Conservation (phyloP, 2,888 invertebrate genomes). For the Argyra leucocephala region DNA sequence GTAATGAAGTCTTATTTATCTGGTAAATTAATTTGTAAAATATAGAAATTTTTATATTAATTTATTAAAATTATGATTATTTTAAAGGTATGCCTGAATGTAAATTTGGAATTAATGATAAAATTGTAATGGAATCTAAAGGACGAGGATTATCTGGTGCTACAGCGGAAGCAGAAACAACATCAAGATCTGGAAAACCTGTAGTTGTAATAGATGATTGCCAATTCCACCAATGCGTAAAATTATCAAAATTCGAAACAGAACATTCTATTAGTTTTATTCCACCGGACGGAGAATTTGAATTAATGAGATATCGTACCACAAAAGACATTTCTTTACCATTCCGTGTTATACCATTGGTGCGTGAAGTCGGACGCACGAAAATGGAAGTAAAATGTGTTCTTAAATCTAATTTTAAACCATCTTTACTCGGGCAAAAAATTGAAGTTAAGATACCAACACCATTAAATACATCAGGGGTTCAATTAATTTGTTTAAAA, state of each 20-base stretch:
- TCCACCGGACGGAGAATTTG: slow-evolving; percentile 99
- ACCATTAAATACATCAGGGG: slow-evolving; percentile 96
- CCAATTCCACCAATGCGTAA: slow-evolving; percentile 99
- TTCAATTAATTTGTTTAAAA: slow-evolving; percentile 96
- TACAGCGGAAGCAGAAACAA: slow-evolving; percentile 59
- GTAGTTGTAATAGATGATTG: slow-evolving; percentile 99
- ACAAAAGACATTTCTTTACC: slow-evolving; percentile 99
- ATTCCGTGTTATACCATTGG: slow-evolving; percentile 97
- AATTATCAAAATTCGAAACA: slow-evolving; percentile 98
- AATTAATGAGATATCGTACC: slow-evolving; percentile 98
- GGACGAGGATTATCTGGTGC: slow-evolving; percentile 66
- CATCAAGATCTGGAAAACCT: slow-evolving; percentile 86
- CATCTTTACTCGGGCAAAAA: slow-evolving; percentile 94
- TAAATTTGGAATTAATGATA: slow-evolving; percentile 99
- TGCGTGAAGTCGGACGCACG: slow-evolving; percentile 94
- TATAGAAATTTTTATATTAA: not conserved
- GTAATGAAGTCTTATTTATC: slow-evolving; percentile 99
- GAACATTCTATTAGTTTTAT: slow-evolving; percentile 99
- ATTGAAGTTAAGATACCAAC: slow-evolving; percentile 99
- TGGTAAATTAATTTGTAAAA: slow-evolving; percentile 28
- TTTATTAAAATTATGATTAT: not conserved
- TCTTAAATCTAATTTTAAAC: slow-evolving; percentile 97
- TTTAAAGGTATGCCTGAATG: slow-evolving; percentile 93
- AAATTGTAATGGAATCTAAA: slow-evolving; percentile 95
- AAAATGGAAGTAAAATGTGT: slow-evolving; percentile 99